Percentiles rank a stretch among this genome's conserved stretches.
phyloP scores from a whole-genome alignment of 2,797 vertebrate species.

The Sciurus vulgaris region DNA sequence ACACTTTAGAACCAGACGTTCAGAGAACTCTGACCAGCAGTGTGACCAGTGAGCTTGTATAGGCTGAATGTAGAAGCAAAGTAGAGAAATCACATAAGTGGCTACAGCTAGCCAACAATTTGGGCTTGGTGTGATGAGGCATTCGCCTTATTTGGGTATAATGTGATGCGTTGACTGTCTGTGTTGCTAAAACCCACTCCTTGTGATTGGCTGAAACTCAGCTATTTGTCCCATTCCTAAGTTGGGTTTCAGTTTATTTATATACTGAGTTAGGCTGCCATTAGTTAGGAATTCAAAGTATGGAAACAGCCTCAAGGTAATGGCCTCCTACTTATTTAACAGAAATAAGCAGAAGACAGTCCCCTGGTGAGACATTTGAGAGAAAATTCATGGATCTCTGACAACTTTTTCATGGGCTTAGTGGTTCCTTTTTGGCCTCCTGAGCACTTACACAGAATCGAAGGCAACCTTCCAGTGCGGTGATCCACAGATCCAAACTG shows the following conservation, averaged over 20 bases:
- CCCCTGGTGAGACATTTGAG: background rate
- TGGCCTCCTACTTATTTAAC: background rate
- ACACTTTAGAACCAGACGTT: background rate
- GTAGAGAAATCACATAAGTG: background rate
- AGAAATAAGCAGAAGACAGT: background rate
- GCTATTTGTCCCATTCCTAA: background rate
- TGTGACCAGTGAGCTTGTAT: background rate
- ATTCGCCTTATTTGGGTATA: background rate
- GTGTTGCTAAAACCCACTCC: background rate
- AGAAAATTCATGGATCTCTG: background rate
- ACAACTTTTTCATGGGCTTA: background rate
- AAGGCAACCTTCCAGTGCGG: background rate
- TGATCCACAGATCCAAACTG: background rate
- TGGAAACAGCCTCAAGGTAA: background rate
- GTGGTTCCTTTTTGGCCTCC: background rate
- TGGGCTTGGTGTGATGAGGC: no score
- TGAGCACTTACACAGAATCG: background rate
- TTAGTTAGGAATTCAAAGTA: background rate
- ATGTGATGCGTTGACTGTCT: background rate
- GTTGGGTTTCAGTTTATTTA: background rate
- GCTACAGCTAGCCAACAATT: background rate
- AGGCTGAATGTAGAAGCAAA: background rate
- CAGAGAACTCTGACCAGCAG: background rate
- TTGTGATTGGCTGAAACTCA: background rate
- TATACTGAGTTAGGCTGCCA: background rate